Base-by-base conservation (phyloP, 2,113 vertebrate genomes). In the Apteryx owenii region DNA sequence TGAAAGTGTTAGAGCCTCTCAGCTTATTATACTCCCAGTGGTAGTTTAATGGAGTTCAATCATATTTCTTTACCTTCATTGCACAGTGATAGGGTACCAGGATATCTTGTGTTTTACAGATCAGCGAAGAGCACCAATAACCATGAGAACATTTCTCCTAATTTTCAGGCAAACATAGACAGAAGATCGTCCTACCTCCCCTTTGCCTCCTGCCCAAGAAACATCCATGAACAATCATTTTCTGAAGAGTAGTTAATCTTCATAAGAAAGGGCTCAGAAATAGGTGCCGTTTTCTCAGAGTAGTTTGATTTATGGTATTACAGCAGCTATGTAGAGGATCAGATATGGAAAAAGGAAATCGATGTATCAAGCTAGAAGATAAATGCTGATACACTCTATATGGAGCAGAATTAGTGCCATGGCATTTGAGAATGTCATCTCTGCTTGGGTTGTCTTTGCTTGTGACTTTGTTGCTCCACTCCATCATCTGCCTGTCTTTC, bases 341-440 rank as follows among this genome's bases (percentile, higher is more conserved):
- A 85, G 71, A 69, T 48, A 50, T 2, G 61, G 80, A 51, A 66
- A 76, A 68, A 65, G 68, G 80, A 92, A 94, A 72, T 31, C 36
- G 54, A 51, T 68, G 15, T 75, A 65, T 69, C 0, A 1, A 12
- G 68, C 66, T 51, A 26, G 38, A 10, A 16, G 68, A 61, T n/a
- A 65, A 89, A 80, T 26, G 46, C 60, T 77, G 81, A 81, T 64
- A 44, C 44, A 12, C 42, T 73, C 40, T 64, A 70, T 85, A 22
- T 54, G 65, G 82, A 71, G 65, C 61, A 81, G 85, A 96, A 71
- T 50, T n/a, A 82, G 64, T 5, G 42, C 62, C 64, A 51, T 3
- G 48, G 94, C 79, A 79, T 93, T 96, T 69, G 61, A 81, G 82
- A 95, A 79, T 42, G 33, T 81, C 92, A 58, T 62, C 68, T 82